Base-by-base conservation (phyloP, 2,888 invertebrate genomes). In the Perizoma flavofasciatum region DNA sequence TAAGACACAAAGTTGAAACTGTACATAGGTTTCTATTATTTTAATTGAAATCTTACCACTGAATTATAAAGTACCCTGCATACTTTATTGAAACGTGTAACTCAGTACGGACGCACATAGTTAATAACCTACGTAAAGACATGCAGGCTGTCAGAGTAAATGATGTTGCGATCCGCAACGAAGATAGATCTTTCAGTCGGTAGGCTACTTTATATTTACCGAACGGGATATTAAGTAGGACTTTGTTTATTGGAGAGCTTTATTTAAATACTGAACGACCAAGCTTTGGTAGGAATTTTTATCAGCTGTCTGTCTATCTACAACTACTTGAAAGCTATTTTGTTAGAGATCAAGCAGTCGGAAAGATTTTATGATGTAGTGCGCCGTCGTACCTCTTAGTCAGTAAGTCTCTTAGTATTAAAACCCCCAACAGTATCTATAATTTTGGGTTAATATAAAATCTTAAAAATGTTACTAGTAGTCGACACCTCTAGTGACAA, bases 81-180 rank as follows among this genome's bases (percentile, higher is more conserved):
- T 40, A 39, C 55, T 40, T 33, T 41, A 58, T 62, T 55, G 44
- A 58, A 58, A 49, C 45, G 41, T 55, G 55, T 58, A 52, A 48
- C 44, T 58, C 35, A 22, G 50, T 58, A 9, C 55, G 40, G 48
- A 45, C 50, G 58, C 58, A 57, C 54, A 61, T 60, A 64, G 60
- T 67, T 67, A 65, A 67, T 67, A 67, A 61, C 55, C 57, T 66
- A 74, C 70, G 72, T 69, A 64, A 68, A 66, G 69, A 71, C 77
- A 77, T 72, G 74, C 72, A 63, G 33, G 58, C 77, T 73, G 79
- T 79, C 79, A 76, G 55, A 66, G 71, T 65, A 76, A 79, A 79
- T 77, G 80, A 79, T 78, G 70, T 65, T 61, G 65, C 70, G 79
- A 79, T 79, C 52, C 50, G 49, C 63, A 68, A 78, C 78, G 73